Base-by-base conservation (phyloP, 2,113 vertebrate genomes). In the Nothobranchius kuhntae region DNA sequence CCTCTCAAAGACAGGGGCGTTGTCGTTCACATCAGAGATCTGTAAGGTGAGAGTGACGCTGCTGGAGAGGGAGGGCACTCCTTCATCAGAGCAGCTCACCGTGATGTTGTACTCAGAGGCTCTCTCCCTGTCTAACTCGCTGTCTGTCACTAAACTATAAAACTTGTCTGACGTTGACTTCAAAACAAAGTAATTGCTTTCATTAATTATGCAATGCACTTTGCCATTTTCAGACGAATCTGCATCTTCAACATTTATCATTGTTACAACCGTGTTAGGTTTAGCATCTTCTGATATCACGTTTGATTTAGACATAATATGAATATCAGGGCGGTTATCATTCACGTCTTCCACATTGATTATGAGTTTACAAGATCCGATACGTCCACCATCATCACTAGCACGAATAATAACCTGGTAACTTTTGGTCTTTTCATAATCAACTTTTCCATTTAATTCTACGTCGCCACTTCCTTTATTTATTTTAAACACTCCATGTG, bases 291-390 rank as follows among this genome's bases (percentile, higher is more conserved):
- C 91, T 9, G 73, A 74, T 57, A 94, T 75, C 0, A 79, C 62
- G 48, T 47, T 77, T 35, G 84, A 75, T n/a, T 80, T 65, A 0
- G 84, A 91, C 45, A 82, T 89, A 0, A 94, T 75, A 14, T 75
- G 89, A 61, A 94, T 89, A 5, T 87, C 78, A 2, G 93, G 93
- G 1, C 15, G 50, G 65, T 92, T 95, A 62, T 95, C 93, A 84
- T 94, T 94, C 3, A 74, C 78, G 70, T 94, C 92, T 30, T 88
- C 36, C 46, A 94, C 72, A 50, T 93, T 91, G 2, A 92, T 81
- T 24, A 90, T 78, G 0, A 95, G 63, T 6, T 92, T 85, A 64
- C 92, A 91, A 0, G 89, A 91, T 0, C 86, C 82, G 0, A 66
- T 61, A 0, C 93, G 53, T 0, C 92, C 90, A 0, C 94, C 93